Percentiles rank a stretch among this genome's conserved stretches.
phyloP scores from a whole-genome alignment of 2,888 invertebrate species.

The Lasioglossum pauxillum region DNA sequence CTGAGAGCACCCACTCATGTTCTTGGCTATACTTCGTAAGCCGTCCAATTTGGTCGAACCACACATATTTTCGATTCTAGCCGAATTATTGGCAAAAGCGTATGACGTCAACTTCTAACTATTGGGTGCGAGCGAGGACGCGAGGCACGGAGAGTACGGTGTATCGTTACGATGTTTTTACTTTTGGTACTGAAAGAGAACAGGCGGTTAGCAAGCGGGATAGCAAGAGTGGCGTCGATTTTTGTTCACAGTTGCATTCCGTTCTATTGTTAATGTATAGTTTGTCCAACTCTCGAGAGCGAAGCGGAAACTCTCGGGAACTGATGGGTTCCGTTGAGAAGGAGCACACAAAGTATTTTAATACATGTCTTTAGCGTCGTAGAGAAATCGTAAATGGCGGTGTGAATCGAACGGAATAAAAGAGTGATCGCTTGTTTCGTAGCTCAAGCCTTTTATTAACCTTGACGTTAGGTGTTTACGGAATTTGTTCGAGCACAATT shows the following conservation, averaged over 20 bases:
- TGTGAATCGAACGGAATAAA: conserved; percentile 44
- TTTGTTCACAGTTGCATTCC: conserved; percentile 39
- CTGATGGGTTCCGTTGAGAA: not conserved
- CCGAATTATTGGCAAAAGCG: not conserved
- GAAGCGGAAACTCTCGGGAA: not conserved
- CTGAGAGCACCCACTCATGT: no score
- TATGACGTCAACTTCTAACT: not conserved
- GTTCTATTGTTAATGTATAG: conserved; percentile 19
- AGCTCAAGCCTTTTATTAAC: conserved; percentile 46
- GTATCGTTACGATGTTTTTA: conserved; percentile 32
- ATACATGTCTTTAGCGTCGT: conserved; percentile 45
- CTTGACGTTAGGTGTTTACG: conserved; percentile 12
- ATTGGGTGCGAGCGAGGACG: no score
- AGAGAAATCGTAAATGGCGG: conserved; percentile 18
- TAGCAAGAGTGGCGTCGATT: conserved; percentile 2
- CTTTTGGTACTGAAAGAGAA: conserved; percentile 42
- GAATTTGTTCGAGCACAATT: conserved; percentile 12
- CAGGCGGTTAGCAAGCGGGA: not conserved
- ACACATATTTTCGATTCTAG: no score
- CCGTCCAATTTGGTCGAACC: no score
- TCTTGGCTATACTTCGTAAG: no score
- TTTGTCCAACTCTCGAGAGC: not conserved
- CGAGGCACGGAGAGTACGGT: not conserved
- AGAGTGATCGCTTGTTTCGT: conserved; percentile 39
- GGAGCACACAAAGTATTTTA: conserved; percentile 37